A percentile compares a stretch with the other conserved stretches of the same genome.
phyloP scores from a whole-genome alignment of 2,888 invertebrate species.

The Drosophila barbarae region DNA sequence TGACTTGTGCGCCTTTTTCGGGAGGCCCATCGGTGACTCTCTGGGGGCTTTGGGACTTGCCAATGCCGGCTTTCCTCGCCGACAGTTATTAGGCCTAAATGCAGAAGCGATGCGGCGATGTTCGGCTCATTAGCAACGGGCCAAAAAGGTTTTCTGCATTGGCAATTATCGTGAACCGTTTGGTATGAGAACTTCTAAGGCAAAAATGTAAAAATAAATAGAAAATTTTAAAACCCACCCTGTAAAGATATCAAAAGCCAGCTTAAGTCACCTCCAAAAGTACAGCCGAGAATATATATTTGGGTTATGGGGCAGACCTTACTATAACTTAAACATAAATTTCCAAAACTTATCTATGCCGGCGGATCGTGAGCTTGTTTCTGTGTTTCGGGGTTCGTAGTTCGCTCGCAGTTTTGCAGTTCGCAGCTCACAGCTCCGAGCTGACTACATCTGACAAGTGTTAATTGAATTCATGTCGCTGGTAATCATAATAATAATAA shows the following conservation, averaged over 20 bases:
- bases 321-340: conserved; percentile 57
- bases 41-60: conserved; percentile 6
- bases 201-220: not conserved
- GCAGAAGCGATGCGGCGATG: conserved; percentile 56
- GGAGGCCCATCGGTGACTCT: conserved; percentile 39
- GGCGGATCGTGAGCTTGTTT: conserved; percentile 62
- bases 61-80: conserved; percentile 40
- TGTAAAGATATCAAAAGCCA: not conserved
- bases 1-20: conserved; percentile 74
- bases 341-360: conserved; percentile 59
- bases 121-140: conserved; percentile 65
- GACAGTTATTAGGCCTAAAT: conserved; percentile 72
- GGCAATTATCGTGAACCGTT: conserved; percentile 34
- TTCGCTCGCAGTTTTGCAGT: conserved; percentile 16
- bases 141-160: conserved; percentile 32
- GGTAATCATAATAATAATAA: conserved; percentile 79
- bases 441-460: conserved; percentile 77
- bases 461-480: conserved; percentile 79
- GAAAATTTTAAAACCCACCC: not conserved
- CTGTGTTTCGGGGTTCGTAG: conserved; percentile 20
- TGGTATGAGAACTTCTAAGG: not conserved
- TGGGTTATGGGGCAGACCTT: conserved; percentile 15
- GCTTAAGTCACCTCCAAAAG: conserved; percentile 1
- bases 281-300: conserved; percentile 22
- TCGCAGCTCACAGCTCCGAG: conserved; percentile 27